These are phyloP conservation scores for Endotricha flammealis DNA, from an alignment of 2,888 invertebrate genomes.

Conservation along the genomic window DNA sequence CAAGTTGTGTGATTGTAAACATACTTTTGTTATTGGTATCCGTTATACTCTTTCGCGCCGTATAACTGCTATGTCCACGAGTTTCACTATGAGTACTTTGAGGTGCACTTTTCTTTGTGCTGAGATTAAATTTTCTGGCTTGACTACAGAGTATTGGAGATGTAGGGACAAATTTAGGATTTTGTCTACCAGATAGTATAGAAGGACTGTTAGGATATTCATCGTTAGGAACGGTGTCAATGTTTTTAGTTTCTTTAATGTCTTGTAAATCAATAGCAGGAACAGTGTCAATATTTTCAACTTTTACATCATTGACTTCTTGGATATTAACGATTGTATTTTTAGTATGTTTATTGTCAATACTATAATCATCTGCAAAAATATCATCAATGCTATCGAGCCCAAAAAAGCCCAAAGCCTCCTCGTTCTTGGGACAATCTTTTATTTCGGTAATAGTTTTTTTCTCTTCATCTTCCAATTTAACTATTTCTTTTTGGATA, in stretches of 20 bases:
- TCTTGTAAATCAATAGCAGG: too few species aligned
- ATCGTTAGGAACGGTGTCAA: slow-evolving; percentile 13
- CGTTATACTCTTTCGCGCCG: slow-evolving; percentile 25
- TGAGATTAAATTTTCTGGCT: slow-evolving; percentile 39
- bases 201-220: slow-evolving; percentile 51
- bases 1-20: slow-evolving; percentile 66
- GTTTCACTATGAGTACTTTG: slow-evolving; percentile 31
- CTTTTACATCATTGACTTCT: neutral
- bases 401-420: slow-evolving; percentile 57
- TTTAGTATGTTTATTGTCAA: slow-evolving; percentile 21
- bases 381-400: slow-evolving; percentile 69
- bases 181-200: slow-evolving; percentile 48
- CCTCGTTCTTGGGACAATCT: slow-evolving; percentile 23
- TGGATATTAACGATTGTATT: neutral
- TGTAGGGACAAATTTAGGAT: slow-evolving; percentile 25
- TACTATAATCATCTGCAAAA: slow-evolving; percentile 54
- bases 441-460: slow-evolving; percentile 10
- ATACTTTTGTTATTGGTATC: slow-evolving; percentile 53
- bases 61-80: slow-evolving; percentile 32
- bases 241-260: neutral
- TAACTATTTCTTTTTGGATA: slow-evolving; percentile 17
- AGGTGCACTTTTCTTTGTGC: slow-evolving; percentile 33
- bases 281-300: neutral
- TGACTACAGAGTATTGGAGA: slow-evolving; percentile 62
- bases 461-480: slow-evolving; percentile 5